Base-by-base conservation (phyloP, 64 coral and sea anemone genomes). In the Acropora yongei region DNA sequence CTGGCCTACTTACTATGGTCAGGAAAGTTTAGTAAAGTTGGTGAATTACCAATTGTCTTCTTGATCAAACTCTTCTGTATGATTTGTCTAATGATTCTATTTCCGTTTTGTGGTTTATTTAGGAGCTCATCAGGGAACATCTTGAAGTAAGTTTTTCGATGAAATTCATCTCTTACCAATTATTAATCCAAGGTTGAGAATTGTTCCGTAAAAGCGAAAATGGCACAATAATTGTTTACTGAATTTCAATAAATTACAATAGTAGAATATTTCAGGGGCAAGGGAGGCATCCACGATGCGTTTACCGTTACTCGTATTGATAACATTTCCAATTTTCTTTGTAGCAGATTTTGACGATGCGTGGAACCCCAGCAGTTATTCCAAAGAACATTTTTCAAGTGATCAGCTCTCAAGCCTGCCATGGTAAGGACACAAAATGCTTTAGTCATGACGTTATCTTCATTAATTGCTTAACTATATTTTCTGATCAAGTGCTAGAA, bases 391-490 rank as follows among this genome's bases (percentile, higher is more conserved):
- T 98, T 14, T 72, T 80, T 20, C 65, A 91, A 76, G 82, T 98
- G 17, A 75, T 98, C 57, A 95, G 86, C 74, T 98, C 96, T 16
- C 96, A 93, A 42, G 96, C 96, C 6, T 98, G 96, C 71, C 96
- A 98, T 67, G 96, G 96, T 98, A 90, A 41, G 76, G 47, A 13
- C 58, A 63, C 13, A 63, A 63, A 63, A 13, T 11, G 7, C 58
- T 63, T 9, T 14, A 0, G 11, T 63, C 58, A 63, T 55, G 51
- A 55, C 58, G 3, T 63, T 63, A 11, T 63, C 58, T 63, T 63
- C 13, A 2, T 9, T 63, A 13, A 30, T 30, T 30, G 30, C 30
- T 30, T 30, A 30, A 30, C 0, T 30, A 30, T 30, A 30, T 30
- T 30, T 30, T 30, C 30, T 30, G 30, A 30, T 30, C 30, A 30